Conservation (phyloP, 2,113 vertebrate genomes). For the Solea solea region DNA sequence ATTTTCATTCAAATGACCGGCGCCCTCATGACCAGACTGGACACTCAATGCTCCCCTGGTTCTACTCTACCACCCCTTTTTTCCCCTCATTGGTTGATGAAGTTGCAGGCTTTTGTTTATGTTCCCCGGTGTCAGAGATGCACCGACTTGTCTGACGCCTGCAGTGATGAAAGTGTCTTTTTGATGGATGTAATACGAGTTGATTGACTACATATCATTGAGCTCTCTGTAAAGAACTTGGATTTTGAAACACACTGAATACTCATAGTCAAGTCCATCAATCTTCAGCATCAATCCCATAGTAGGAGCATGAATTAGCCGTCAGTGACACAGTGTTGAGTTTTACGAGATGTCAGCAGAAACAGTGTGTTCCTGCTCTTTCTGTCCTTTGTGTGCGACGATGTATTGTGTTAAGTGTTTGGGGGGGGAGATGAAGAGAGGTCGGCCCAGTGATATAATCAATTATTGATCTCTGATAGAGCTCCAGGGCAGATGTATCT, state of each 20-base stretch:
- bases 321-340: background rate
- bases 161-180: background rate
- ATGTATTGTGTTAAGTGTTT: constrained; percentile 4
- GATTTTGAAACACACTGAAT: background rate
- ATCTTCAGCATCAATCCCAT: background rate
- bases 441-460: constrained; percentile 29
- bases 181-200: background rate
- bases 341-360: constrained; percentile 1
- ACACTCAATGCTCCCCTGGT: too few relatives aligned
- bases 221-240: too few relatives aligned
- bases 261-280: background rate
- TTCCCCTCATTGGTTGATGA: background rate
- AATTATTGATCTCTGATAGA: constrained; percentile 58
- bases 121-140: accelerated
- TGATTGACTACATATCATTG: constrained; percentile 14
- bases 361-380: background rate
- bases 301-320: background rate
- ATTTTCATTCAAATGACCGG: too few relatives aligned
- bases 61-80: too few relatives aligned
- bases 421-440: constrained; percentile 13
- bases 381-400: constrained; percentile 7
- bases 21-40: too few relatives aligned
- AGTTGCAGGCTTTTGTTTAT: background rate
- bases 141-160: background rate
- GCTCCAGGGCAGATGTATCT: constrained; percentile 45